A percentile compares a stretch with the other conserved stretches of the same genome.
Evolutionary conservation across 2,797 vertebrate species (phyloP).

Genomic region (Perodicticus potto): DNA sequence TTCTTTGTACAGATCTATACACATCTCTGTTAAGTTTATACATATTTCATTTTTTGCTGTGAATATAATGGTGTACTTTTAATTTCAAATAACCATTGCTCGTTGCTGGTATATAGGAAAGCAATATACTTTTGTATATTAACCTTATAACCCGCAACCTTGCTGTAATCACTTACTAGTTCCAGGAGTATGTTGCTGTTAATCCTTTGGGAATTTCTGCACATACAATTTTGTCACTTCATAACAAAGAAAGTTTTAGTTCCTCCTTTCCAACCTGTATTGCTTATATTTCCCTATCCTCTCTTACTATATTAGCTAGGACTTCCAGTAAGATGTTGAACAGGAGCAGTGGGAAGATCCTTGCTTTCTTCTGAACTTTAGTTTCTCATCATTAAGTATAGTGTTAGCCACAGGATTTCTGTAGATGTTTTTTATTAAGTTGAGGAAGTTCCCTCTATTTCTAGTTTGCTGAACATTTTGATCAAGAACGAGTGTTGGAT

Average conservation of each 20-base stretch:
- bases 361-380: not conserved
- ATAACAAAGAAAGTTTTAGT: not conserved
- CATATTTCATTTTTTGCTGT: slow-evolving; percentile 24
- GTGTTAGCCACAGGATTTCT: not conserved
- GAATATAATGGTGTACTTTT: not conserved
- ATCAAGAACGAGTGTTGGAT: not conserved
- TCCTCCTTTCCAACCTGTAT: not conserved
- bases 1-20: not conserved
- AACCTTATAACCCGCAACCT: not conserved
- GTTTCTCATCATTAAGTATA: not conserved
- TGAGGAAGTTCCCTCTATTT: slow-evolving; percentile 4
- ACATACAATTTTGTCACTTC: not conserved
- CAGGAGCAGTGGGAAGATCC: not conserved
- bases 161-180: slow-evolving; percentile 18
- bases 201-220: slow-evolving; percentile 16
- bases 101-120: slow-evolving; percentile 16
- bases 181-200: not conserved
- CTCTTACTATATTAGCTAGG: not conserved
- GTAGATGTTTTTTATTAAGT: not conserved
- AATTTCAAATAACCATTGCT: slow-evolving; percentile 22
- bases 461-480: not conserved
- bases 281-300: not conserved
- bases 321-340: not conserved
- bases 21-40: slow-evolving; percentile 26
- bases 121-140: not conserved